phyloP scores from a whole-genome alignment of 2,888 invertebrate species.

The Hypsopygia costalis region DNA sequence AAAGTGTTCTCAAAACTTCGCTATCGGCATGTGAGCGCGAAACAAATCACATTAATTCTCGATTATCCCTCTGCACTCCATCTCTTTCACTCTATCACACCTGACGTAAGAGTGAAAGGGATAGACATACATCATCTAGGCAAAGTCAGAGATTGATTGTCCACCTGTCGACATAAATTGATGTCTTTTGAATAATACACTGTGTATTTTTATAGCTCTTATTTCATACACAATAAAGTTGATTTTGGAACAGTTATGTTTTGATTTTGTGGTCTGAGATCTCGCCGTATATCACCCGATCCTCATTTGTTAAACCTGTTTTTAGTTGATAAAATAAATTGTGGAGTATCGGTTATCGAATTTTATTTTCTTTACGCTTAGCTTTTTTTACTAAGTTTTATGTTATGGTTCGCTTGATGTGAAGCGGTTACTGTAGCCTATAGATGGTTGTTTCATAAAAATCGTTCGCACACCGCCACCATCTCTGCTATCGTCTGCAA shows the following conservation, averaged over 20 bases:
- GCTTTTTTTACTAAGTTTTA: no score
- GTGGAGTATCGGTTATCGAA: no score
- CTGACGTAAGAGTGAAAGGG: conserved; percentile 21
- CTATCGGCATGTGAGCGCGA: conserved; percentile 7
- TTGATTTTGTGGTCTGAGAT: no score
- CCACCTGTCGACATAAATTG: conserved; percentile 34
- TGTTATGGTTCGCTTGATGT: no score
- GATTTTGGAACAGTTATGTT: not conserved
- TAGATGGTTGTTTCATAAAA: no score
- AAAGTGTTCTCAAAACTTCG: not conserved
- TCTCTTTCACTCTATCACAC: conserved; percentile 19
- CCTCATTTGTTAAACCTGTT: no score
- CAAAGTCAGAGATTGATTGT: conserved; percentile 50
- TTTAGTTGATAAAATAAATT: no score
- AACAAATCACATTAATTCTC: conserved; percentile 27
- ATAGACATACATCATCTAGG: conserved; percentile 15
- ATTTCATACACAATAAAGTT: not conserved
- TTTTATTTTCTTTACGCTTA: no score
- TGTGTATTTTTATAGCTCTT: not conserved
- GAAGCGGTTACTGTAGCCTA: no score
- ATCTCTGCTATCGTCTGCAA: no score
- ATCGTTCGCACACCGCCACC: no score
- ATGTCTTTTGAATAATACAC: conserved; percentile 37
- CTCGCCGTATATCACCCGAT: no score
- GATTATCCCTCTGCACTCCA: conserved; percentile 17